A percentile compares a stretch with the other conserved stretches of the same genome.
Evolutionary conservation across 2,113 vertebrate genomes (phyloP).

Genomic region (Oxyura jamaicensis): DNA sequence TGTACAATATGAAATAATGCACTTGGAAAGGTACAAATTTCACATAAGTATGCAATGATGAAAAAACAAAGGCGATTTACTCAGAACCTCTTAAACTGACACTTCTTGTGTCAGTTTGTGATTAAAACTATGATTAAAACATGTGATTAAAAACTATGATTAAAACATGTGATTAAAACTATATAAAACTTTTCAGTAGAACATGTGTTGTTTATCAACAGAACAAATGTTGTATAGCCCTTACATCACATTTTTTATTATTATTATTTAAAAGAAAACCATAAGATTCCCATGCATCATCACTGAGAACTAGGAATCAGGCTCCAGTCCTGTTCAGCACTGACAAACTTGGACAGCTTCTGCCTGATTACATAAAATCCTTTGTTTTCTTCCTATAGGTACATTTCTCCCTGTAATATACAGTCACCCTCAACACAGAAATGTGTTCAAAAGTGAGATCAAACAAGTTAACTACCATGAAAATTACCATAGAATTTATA

Average conservation of each 20-base stretch:
- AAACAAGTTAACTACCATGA: neutral
- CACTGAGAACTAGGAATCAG: neutral
- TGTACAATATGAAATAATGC: neutral
- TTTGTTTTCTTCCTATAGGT: neutral
- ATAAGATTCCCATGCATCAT: neutral
- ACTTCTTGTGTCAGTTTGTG: no score
- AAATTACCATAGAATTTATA: neutral
- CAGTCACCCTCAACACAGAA: neutral
- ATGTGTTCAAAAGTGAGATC: neutral
- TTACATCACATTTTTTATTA: neutral
- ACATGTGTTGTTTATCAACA: neutral
- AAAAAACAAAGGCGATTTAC: neutral
- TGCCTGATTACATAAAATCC: neutral
- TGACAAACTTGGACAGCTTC: neutral
- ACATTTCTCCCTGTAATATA: neutral
- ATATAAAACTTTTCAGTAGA: neutral
- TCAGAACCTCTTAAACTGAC: neutral
- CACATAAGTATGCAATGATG: neutral
- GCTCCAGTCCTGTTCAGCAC: neutral
- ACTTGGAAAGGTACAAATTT: neutral
- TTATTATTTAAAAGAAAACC: neutral
- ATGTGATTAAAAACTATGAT: no score
- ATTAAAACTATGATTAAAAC: neutral
- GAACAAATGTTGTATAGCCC: no score
- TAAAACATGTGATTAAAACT: neutral